phyloP scores from a whole-genome alignment of 2,113 vertebrate genomes.

The Paradoxurus hermaphroditus region DNA sequence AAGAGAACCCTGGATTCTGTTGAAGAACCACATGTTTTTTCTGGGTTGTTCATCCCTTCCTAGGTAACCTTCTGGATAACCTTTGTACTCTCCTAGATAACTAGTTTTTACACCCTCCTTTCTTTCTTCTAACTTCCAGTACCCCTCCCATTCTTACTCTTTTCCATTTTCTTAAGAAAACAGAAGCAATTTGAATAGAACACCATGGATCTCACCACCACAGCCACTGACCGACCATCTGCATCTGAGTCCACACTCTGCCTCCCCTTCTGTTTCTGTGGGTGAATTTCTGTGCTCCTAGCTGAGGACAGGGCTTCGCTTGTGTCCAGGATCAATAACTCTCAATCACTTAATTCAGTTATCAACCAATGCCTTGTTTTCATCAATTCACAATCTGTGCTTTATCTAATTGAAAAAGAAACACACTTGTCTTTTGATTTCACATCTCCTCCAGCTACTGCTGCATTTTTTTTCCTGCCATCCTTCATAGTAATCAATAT shows the following conservation, averaged over 20 bases:
- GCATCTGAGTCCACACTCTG: background rate
- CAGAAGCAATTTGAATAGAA: background rate
- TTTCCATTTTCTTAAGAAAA: background rate
- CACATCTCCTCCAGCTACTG: background rate
- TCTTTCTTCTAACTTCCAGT: background rate
- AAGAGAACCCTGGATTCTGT: background rate
- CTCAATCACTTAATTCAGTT: background rate
- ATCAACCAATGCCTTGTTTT: background rate
- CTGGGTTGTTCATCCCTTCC: background rate
- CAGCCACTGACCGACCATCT: background rate
- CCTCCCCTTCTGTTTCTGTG: background rate
- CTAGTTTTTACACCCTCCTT: background rate
- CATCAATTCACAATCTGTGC: background rate
- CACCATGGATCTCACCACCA: background rate
- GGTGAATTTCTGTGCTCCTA: background rate
- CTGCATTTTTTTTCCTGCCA: background rate
- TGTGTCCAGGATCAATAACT: background rate
- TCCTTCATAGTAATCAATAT: background rate
- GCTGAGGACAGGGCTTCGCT: background rate
- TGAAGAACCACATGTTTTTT: background rate
- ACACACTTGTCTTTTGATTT: background rate
- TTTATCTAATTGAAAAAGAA: background rate
- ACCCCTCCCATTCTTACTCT: background rate
- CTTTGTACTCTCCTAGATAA: background rate
- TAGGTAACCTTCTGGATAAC: background rate